Evolutionary conservation across 2,888 invertebrate genomes (phyloP), one percentile per base, ranked within the genome.

Genomic region (Patella depressa): DNA sequence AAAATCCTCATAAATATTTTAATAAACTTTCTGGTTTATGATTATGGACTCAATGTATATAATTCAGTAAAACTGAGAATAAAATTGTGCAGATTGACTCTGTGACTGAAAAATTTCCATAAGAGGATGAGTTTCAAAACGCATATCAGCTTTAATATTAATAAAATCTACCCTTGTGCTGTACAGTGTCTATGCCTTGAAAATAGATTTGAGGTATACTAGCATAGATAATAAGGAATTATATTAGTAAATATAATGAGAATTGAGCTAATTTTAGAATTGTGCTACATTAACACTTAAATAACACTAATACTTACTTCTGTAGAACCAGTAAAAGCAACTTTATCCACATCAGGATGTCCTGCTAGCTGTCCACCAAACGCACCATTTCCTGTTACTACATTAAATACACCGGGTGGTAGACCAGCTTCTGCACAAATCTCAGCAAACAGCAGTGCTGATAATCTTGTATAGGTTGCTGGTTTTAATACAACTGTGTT

Each of bases 401-500:
- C 91, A 83, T 92, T 92, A 80, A 93, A 89, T 57, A 92, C 92
- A 69, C 92, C 92, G n/a, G 90, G 87, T 54, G 93, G 92, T 59
- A 93, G 88, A 19, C 93, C 93, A 57, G 92, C 92, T 87, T 92
- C 91, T 74, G 88, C 86, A 83, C 93, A 93, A 29, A 93, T 88
- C 80, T 93, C 92, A 71, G 92, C 91, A 78, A 93, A 87, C 72
- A 93, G 89, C 65, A 91, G 86, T 11, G 92, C 91, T 75, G 92
- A 87, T 19, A 92, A 88, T 29, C 92, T 87, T 3, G 93, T 90
- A 83, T 90, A 89, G 2, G 91, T 88, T 29, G 92, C 92, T 17
- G 92, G 92, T 81, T 92, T 92, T n/a, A 93, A 85, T 17, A 93
- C 88, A 19, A 93, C 91, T 57, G 92, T 91, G 86, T 92, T 93